Percentiles rank a stretch among this genome's conserved stretches.
Conservation (phyloP, 2,888 invertebrate species). For the Drosophila sordidula region DNA sequence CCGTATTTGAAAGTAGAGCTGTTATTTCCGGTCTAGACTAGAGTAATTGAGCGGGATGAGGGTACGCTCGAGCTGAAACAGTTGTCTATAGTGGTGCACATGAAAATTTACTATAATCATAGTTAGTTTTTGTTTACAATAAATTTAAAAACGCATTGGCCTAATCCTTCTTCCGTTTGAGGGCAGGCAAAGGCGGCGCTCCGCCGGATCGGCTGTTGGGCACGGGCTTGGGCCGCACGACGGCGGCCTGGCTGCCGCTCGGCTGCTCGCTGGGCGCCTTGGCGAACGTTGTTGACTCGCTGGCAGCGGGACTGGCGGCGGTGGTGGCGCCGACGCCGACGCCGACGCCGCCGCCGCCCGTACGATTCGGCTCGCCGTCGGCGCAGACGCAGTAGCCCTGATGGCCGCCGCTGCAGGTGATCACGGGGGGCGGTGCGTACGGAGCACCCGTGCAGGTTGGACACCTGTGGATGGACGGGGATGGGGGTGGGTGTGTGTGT, state of each 20-base stretch:
- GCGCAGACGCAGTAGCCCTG: slow-evolving; percentile 26
- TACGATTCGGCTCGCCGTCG: slow-evolving; percentile 3
- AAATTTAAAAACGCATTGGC: too few relatives aligned
- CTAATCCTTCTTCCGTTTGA: not conserved
- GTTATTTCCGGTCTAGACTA: too few relatives aligned
- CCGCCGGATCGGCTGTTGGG: not conserved
- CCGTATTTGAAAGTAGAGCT: too few relatives aligned
- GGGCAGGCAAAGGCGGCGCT: too few relatives aligned
- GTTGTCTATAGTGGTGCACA: too few relatives aligned
- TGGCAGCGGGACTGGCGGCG: not conserved
- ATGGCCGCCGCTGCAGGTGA: slow-evolving; percentile 32
- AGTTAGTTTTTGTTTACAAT: too few relatives aligned
- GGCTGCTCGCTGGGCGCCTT: not conserved
- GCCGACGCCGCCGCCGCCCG: slow-evolving; percentile 31
- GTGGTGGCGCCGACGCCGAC: slow-evolving; percentile 27
- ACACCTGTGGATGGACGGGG: slow-evolving; percentile 16
- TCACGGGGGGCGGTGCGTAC: slow-evolving; percentile 27
- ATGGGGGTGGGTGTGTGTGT: too few relatives aligned
- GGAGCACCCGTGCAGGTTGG: slow-evolving; percentile 45
- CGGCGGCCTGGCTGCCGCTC: too few relatives aligned
- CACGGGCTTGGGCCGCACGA: not conserved
- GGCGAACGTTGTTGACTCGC: not conserved
- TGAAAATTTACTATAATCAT: too few relatives aligned
- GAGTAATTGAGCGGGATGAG: too few relatives aligned
- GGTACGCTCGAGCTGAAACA: too few relatives aligned